Evolutionary conservation across 2,888 invertebrate species (phyloP).

Genomic region (Drosophila testacea): DNA sequence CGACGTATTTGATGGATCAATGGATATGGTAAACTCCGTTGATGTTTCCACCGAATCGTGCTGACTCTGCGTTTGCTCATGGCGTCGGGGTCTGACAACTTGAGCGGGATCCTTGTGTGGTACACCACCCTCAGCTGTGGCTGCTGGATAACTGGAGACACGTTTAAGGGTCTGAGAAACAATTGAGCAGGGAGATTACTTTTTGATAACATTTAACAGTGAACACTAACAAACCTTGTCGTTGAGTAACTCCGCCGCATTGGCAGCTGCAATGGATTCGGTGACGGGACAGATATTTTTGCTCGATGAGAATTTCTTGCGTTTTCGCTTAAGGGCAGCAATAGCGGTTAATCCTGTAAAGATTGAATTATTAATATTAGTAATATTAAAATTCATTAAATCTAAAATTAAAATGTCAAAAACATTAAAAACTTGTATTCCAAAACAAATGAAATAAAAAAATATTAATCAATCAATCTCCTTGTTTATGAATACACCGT

Average conservation of each 20-base stretch:
- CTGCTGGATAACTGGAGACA: conserved; percentile 89
- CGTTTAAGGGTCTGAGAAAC: conserved; percentile 88
- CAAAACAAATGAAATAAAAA: too few species aligned
- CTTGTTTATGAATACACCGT: too few species aligned
- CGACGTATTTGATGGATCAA: conserved; percentile 84
- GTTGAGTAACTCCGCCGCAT: conserved; percentile 72
- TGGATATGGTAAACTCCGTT: conserved; percentile 82
- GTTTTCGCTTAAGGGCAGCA: conserved; percentile 91
- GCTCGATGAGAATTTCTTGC: conserved; percentile 93
- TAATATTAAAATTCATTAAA: too few species aligned
- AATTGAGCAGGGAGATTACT: neutral
- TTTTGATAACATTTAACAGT: neutral
- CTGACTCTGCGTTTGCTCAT: conserved; percentile 88
- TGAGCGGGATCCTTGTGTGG: conserved; percentile 85
- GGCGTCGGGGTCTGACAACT: conserved; percentile 85
- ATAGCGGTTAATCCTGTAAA: conserved; percentile 86
- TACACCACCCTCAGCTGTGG: conserved; percentile 84
- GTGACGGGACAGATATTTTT: conserved; percentile 88
- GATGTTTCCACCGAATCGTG: conserved; percentile 87
- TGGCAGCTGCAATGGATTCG: conserved; percentile 83
- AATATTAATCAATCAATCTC: too few species aligned
- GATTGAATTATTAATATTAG: neutral
- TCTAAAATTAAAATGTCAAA: too few species aligned
- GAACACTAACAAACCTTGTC: conserved; percentile 72
- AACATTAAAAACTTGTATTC: too few species aligned